These are phyloP conservation scores for Suncus etruscus DNA, from an alignment of 2,113 vertebrate species.

Conservation along the genomic window DNA sequence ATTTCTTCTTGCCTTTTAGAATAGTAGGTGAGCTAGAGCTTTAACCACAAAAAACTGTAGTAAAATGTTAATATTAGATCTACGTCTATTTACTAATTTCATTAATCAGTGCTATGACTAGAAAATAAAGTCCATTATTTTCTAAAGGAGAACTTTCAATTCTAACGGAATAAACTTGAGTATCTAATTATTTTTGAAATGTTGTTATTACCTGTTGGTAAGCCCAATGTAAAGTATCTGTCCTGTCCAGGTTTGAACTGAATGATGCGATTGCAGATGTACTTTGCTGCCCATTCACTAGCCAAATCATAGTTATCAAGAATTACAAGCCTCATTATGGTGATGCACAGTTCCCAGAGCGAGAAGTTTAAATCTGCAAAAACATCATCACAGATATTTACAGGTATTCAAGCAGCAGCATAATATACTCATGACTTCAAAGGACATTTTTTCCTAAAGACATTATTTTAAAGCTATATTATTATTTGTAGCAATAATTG, in stretches of 20 bases:
- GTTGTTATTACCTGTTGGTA: conserved; percentile 93
- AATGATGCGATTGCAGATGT: conserved; percentile 96
- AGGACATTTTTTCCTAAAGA: conserved; percentile 34
- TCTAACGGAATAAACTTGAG: background rate
- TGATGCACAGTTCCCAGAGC: conserved; percentile 45
- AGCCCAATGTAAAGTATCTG: conserved; percentile 94
- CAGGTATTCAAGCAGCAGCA: background rate
- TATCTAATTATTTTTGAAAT: no score
- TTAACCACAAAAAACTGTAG: background rate
- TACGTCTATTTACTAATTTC: background rate
- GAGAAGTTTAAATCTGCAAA: conserved; percentile 80
- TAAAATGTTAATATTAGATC: background rate
- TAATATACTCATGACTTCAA: conserved; percentile 20
- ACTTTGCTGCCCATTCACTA: conserved; percentile 98
- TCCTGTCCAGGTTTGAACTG: conserved; percentile 93
- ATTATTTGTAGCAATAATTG: no score
- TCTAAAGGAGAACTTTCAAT: conserved; percentile 6
- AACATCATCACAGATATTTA: conserved; percentile 67
- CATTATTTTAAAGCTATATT: background rate
- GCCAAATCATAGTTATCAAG: conserved; percentile 96
- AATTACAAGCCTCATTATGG: conserved; percentile 96
- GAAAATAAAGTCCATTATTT: conserved; percentile 11
- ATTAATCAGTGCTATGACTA: background rate
- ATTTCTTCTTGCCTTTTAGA: conserved; percentile 27
- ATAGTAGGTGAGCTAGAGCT: background rate